phyloP scores from a whole-genome alignment of 2,113 vertebrate genomes.

The Ctenomys sociabilis region DNA sequence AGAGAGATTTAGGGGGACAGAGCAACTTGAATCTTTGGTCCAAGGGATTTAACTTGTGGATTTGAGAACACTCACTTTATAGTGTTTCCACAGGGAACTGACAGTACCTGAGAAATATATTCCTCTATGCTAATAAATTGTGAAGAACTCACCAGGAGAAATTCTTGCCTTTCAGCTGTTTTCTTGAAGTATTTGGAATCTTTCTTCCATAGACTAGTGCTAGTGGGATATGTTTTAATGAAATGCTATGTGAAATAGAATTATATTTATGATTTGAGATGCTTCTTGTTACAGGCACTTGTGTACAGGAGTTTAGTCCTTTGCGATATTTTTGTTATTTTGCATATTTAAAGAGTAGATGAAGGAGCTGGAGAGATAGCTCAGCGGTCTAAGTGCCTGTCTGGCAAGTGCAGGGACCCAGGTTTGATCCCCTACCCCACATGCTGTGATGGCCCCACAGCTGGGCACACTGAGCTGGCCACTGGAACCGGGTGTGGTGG shows the following conservation, averaged over 20 bases:
- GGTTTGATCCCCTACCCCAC: no score
- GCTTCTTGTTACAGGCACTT: background rate
- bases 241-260: constrained; percentile 22
- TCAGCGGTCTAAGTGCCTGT: no score
- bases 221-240: constrained; percentile 1
- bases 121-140: constrained; percentile 17
- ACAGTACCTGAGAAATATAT: background rate
- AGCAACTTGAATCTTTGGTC: background rate
- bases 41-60: background rate
- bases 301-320: background rate
- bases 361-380: background rate
- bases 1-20: background rate
- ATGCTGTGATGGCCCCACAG: no score
- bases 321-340: constrained; percentile 35
- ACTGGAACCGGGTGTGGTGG: no score
- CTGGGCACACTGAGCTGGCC: no score
- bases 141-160: background rate
- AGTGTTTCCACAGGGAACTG: background rate
- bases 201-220: background rate
- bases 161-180: constrained; percentile 15
- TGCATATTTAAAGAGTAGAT: constrained; percentile 11
- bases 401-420: no score
- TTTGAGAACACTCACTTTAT: background rate
- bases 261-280: constrained; percentile 17
- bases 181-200: background rate